Evolutionary conservation across 2,797 vertebrate genomes (phyloP).

Genomic region (Champsocephalus esox): DNA sequence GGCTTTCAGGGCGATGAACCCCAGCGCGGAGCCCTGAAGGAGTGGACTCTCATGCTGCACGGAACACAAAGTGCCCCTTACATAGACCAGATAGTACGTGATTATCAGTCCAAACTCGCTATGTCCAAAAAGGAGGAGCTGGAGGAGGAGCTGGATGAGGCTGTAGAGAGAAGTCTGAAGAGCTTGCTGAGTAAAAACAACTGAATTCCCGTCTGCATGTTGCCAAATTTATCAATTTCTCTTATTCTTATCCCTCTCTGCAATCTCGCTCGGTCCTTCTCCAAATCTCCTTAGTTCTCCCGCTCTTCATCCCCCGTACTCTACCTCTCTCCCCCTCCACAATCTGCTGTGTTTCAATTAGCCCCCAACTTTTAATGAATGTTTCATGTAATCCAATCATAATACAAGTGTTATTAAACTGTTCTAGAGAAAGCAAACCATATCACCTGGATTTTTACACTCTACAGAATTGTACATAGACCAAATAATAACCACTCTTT

Average conservation of each 20-base stretch:
- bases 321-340: slow-evolving; percentile 59
- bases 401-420: slow-evolving; percentile 78
- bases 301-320: slow-evolving; percentile 43
- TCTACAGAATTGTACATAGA: slow-evolving; percentile 83
- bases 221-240: slow-evolving; percentile 53
- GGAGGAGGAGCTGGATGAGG: slow-evolving; percentile 98
- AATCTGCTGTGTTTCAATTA: slow-evolving; percentile 67
- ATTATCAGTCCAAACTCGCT: slow-evolving; percentile 99
- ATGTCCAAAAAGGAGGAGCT: slow-evolving; percentile 99
- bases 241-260: slow-evolving; percentile 47
- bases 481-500: slow-evolving; percentile 70
- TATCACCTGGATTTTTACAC: slow-evolving; percentile 77
- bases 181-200: slow-evolving; percentile 95
- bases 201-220: slow-evolving; percentile 87
- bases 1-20: slow-evolving; percentile 89
- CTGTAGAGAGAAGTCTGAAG: slow-evolving; percentile 96
- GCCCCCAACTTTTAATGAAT: slow-evolving; percentile 79
- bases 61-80: slow-evolving; percentile 99
- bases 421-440: slow-evolving; percentile 71
- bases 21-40: slow-evolving; percentile 92
- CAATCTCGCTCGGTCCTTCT: slow-evolving; percentile 63
- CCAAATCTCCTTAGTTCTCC: slow-evolving; percentile 50
- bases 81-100: slow-evolving; percentile 98
- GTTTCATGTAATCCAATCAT: slow-evolving; percentile 83
- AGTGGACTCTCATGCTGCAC: slow-evolving; percentile 99